Base-by-base conservation (phyloP, 2,113 vertebrate species). In the Micromys minutus region DNA sequence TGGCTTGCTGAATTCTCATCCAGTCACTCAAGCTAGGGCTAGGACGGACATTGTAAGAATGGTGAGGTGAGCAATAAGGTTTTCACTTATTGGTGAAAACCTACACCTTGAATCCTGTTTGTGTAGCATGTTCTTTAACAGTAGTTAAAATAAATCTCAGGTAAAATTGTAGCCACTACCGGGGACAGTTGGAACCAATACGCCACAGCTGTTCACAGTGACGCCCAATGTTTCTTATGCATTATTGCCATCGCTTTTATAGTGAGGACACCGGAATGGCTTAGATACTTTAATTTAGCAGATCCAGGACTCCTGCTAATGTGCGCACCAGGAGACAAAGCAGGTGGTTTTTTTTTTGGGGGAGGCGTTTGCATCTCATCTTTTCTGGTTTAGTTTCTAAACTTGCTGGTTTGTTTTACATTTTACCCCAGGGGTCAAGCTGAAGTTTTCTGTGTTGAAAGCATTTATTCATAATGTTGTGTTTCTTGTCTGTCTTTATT, bases 231-330 rank as follows among this genome's bases (percentile, higher is more conserved):
- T 91, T 87, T 86, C 39, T 92, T 89, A 31, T 39, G 36, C 50
- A 31, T 69, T 79, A 55, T 74, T 87, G n/a, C 36, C 72, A 8
- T 74, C n/a, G 71, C 21, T 71, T 26, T 29, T 50, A 75, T 29
- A 74, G 12, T 31, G 67, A 47, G 50, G 74, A 34, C 69, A 8
- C 2, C 91, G 29, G 39, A 89, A 87, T 93, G 42, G 89, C 71
- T 45, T 39, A n/a, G 90, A 59, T 93, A 12, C 81, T 96, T 91
- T 75, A 79, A 91, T 89, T 91, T 93, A 87, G 63, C n/a, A 80
- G 83, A 92, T 91, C 29, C 86, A 86, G 84, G 91, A 9, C n/a
- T 93, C 13, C 8, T 89, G 22, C 21, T 74, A 74, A 63, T 79
- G 59, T 59, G 3, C 3, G 19, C 83, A 75, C 10, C 6, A 72